Percentiles rank a stretch among this genome's conserved stretches.
These are phyloP conservation scores for Hybognathus amarus DNA, from an alignment of 2,797 vertebrate genomes.

Conservation along the genomic window DNA sequence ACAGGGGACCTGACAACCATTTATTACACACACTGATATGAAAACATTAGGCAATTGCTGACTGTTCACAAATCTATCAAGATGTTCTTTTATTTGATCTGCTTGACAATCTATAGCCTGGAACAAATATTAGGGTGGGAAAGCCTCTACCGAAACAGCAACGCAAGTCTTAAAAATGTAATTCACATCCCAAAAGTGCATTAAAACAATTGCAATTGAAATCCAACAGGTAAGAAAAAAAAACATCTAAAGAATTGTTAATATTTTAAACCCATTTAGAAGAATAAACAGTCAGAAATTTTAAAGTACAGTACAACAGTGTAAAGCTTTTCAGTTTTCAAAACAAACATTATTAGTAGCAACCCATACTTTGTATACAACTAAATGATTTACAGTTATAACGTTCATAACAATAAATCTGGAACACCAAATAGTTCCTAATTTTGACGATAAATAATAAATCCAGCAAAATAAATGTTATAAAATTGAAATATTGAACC, in stretches of 20 bases:
- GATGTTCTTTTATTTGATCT: conserved; percentile 74
- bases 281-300: conserved; percentile 20
- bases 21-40: not conserved
- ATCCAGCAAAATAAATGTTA: conserved; percentile 12
- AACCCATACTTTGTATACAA: conserved; percentile 24
- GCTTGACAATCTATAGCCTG: conserved; percentile 73
- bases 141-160: conserved; percentile 64
- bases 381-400: conserved; percentile 50
- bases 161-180: conserved; percentile 64
- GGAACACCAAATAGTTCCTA: conserved; percentile 53
- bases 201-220: conserved; percentile 76
- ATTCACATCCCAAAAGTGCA: conserved; percentile 86
- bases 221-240: conserved; percentile 65
- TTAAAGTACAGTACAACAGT: not conserved
- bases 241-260: conserved; percentile 63
- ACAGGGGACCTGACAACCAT: not conserved
- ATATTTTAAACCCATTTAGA: not conserved
- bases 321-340: conserved; percentile 17
- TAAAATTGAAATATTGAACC: conserved; percentile 20
- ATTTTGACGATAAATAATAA: conserved; percentile 52
- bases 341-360: conserved; percentile 28
- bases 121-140: conserved; percentile 69
- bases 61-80: conserved; percentile 31
- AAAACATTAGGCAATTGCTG: not conserved
- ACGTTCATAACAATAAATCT: conserved; percentile 50